Base-by-base conservation (phyloP, 2,113 vertebrate species). In the Eptatretus burgeri region DNA sequence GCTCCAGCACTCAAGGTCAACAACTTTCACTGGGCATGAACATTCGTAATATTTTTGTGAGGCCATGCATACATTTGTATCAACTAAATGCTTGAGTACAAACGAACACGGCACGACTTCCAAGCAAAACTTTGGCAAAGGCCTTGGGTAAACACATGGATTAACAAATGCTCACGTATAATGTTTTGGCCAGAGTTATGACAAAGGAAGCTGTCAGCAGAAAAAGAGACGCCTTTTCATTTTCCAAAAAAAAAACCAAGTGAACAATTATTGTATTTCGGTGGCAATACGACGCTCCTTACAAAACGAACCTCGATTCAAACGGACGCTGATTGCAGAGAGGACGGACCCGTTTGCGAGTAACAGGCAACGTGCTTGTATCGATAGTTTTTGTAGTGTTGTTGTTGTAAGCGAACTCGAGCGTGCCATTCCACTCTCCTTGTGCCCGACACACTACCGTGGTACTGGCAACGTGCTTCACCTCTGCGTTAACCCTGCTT, bases 401-500 rank as follows among this genome's bases (percentile, higher is more conserved):
- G 0, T 63, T 84, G 74, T 74, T 79, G 68, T 85, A 85, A 66
- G 75, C 77, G 73, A 98, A 98, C 74, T 98, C 91, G 9, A 98
- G 73, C 4, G 76, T 13, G 1, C 86, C 88, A 66, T 95, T 98
- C 91, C 89, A 98, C 70, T 98, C 91, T 19, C 89, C 87, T 63
- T 94, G 87, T 1, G 82, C 87, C 72, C 84, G 91, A 68, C 84
- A 89, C 1, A 96, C 81, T 1, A 93, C 78, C 67, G 81, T 84
- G 73, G 77, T 83, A 0, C 81, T 91, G 1, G 79, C 79, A 64
- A 80, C 84, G 74, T 94, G 84, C 70, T 86, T 93, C 66, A 91
- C 84, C 71, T 96, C 89, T 0, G 85, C 85, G 1, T 84, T 88
- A 65, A 94, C 84, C 74, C 89, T 94, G 64, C 12, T n/a, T 20